Evolutionary conservation across 2,797 vertebrate species (phyloP).

Genomic region (Helarctos malayanus): DNA sequence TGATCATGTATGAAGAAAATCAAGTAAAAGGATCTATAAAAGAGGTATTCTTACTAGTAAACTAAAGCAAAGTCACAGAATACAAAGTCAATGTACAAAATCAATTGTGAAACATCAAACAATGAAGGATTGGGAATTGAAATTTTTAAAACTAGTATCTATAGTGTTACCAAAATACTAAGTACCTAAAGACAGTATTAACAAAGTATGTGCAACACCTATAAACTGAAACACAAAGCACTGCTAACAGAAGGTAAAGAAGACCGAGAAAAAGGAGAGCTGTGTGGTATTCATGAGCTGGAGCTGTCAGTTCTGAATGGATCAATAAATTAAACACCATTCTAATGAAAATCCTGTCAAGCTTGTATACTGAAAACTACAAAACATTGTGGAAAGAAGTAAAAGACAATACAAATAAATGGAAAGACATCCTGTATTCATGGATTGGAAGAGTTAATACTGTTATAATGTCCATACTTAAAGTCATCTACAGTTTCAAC

Average conservation of each 20-base stretch:
- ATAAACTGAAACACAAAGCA: neutral
- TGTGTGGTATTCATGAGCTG: neutral
- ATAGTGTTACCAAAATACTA: neutral
- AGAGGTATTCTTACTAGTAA: neutral
- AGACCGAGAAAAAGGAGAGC: neutral
- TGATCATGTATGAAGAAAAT: neutral
- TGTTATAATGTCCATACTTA: neutral
- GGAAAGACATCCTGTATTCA: neutral
- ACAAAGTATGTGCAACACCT: neutral
- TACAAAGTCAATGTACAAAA: neutral
- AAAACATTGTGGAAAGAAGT: neutral
- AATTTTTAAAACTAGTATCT: neutral
- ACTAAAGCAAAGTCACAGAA: neutral
- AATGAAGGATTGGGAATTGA: neutral
- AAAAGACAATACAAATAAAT: neutral
- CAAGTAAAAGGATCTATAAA: neutral
- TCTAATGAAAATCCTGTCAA: neutral
- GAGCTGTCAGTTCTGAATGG: neutral
- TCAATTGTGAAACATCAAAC: neutral
- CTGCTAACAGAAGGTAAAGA: neutral
- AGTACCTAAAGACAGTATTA: neutral
- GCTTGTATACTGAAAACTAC: neutral
- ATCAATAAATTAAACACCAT: neutral
- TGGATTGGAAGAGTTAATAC: neutral
- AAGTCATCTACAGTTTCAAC: neutral